Percentiles rank a stretch among this genome's conserved stretches.
Conservation (phyloP, 2,888 invertebrate genomes). For the Lysandra bellargus region DNA sequence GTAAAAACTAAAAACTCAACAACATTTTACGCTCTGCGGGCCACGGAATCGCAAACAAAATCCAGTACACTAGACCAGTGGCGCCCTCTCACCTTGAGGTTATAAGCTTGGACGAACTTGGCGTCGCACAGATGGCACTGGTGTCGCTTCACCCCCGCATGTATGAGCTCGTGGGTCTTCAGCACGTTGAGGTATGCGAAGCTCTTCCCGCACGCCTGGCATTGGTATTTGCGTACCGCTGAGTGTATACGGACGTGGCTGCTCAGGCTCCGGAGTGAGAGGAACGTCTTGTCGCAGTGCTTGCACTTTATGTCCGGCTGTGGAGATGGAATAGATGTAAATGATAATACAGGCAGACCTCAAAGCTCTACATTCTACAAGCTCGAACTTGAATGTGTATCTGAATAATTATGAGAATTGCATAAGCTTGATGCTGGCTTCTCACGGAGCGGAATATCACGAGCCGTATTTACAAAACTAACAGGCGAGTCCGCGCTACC, state of each 20-base stretch:
- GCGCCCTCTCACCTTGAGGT: constrained; percentile 62
- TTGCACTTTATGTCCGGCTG: constrained; percentile 76
- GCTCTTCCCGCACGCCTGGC: constrained; percentile 82
- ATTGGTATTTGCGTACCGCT: constrained; percentile 81
- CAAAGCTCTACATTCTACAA: too few species aligned
- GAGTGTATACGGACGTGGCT: constrained; percentile 82
- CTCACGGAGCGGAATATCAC: too few species aligned
- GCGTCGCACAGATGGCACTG: constrained; percentile 85
- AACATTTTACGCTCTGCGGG: too few species aligned
- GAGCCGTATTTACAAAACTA: too few species aligned
- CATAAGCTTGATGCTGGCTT: too few species aligned
- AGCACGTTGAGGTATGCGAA: constrained; percentile 85
- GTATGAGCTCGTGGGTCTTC: constrained; percentile 86
- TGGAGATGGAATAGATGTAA: background rate
- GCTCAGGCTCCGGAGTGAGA: constrained; percentile 80
- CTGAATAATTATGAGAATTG: too few species aligned
- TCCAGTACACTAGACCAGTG: constrained; percentile 2
- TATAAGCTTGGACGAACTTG: constrained; percentile 71
- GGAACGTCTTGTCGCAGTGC: constrained; percentile 70
- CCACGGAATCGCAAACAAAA: background rate
- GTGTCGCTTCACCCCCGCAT: constrained; percentile 84
- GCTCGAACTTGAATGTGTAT: too few species aligned
- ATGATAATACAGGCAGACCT: background rate
- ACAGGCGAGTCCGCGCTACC: too few species aligned
- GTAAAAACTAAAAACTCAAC: background rate